phyloP scores from a whole-genome alignment of 1,140 invertebrate species.

The Brachionus calyciflorus region DNA sequence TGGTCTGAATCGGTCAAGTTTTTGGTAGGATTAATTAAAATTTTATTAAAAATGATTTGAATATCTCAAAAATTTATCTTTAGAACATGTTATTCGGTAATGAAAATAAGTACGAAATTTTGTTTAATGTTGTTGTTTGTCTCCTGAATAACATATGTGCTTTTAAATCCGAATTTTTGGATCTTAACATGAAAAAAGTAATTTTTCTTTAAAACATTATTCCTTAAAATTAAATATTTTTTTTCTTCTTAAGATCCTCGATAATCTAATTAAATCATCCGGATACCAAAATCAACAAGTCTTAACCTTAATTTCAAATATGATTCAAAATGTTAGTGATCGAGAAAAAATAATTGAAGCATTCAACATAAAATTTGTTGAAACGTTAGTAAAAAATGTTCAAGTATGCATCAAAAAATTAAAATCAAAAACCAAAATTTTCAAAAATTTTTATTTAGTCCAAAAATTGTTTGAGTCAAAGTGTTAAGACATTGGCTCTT shows the following conservation, averaged over 20 bases:
- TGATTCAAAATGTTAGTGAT: not conserved
- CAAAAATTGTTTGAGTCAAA: not conserved
- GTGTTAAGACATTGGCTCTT: not conserved
- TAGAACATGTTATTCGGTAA: not conserved
- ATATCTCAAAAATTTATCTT: not conserved
- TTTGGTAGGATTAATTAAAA: not conserved
- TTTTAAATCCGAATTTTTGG: slow-evolving; percentile 1
- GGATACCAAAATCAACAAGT: not conserved
- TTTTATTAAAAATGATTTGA: not conserved
- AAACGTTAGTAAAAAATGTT: not conserved
- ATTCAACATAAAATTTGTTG: not conserved
- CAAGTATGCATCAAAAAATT: not conserved
- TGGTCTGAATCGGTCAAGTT: not conserved
- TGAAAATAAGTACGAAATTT: not conserved
- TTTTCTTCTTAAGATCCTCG: not conserved
- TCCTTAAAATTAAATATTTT: not conserved
- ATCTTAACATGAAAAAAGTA: not conserved
- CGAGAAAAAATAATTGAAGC: not conserved
- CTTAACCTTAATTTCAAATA: not conserved
- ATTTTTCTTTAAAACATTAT: not conserved
- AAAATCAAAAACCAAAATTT: not conserved
- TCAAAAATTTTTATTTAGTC: not conserved
- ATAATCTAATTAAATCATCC: not conserved
- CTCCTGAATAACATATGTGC: not conserved
- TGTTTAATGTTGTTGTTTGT: not conserved